Evolutionary conservation across 1,140 invertebrate species (phyloP), one percentile per base, ranked within the genome.

Genomic region (Apis cerana): DNA sequence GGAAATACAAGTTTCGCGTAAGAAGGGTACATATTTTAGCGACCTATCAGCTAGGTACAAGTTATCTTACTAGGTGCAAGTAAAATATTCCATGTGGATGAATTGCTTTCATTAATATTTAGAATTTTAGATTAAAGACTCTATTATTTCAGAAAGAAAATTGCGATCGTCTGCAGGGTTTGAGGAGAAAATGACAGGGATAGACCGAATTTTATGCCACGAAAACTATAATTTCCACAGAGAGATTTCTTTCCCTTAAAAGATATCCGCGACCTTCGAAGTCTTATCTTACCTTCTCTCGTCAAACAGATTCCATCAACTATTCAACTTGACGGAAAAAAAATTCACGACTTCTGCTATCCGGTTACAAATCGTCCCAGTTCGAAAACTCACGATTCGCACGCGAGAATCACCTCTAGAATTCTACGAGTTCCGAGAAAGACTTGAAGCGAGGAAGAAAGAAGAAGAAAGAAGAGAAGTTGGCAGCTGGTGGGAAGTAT

Each of bases 201-300:
- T 43, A 88, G 84, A 76, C 75, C 83, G 72, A 80, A 71, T 88
- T 80, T 89, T 88, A 80, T 90, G 90, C 89, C 86, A 82, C 81
- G 89, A 91, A 89, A 89, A 90, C 90, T 90, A 89, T 91, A 91
- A 91, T 91, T 91, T 90, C 59, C 82, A 12, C 21, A 33, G 8
- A 33, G 8, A 61, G 77, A 84, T 88, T 91, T 78, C 68, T 87
- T 80, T 81, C 64, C 80, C 70, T 74, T 50, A 83, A 76, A 83
- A 86, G 79, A 72, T 65, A 33, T 70, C 67, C 81, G 52, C 85
- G 80, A 89, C 81, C 82, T 83, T 85, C 82, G 82, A 78, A 80
- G 79, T 61, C 23, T 71, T 75, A 82, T 61, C 70, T 76, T 21
- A 2, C 12, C 10, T 33, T 56, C 52, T 68, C 52, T 50, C 61